These are phyloP conservation scores for Mesaphorura yosii DNA, from an alignment of 1,140 invertebrate species.

Conservation along the genomic window DNA sequence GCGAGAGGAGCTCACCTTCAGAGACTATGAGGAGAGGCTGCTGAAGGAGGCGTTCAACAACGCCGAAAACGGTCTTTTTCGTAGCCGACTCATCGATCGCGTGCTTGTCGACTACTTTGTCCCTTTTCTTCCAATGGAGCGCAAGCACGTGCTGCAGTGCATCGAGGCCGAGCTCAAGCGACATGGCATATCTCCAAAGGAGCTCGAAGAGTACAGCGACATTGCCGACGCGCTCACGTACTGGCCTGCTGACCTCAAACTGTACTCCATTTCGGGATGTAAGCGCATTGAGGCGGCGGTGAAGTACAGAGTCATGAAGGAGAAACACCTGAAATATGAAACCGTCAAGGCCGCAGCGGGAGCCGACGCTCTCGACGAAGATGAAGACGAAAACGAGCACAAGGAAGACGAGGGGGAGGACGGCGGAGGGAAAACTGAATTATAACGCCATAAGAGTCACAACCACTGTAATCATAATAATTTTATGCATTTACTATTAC, in stretches of 20 bases:
- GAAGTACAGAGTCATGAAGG: no score
- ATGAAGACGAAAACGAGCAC: no score
- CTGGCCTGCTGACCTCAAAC: slow-evolving; percentile 23
- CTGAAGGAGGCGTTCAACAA: slow-evolving; percentile 21
- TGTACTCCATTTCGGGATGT: slow-evolving; percentile 26
- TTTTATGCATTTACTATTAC: no score
- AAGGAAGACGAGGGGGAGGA: no score
- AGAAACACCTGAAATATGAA: no score
- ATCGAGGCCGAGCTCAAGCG: slow-evolving; percentile 14
- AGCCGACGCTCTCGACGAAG: no score
- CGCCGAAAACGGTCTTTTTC: slow-evolving; percentile 17
- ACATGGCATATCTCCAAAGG: neutral
- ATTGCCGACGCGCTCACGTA: slow-evolving; percentile 19
- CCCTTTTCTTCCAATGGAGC: slow-evolving; percentile 26
- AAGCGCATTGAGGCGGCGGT: slow-evolving; percentile 22
- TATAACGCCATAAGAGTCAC: no score
- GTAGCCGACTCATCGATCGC: slow-evolving; percentile 23
- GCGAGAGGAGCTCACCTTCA: slow-evolving; percentile 23
- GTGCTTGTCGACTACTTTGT: slow-evolving; percentile 22
- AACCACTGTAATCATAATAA: no score
- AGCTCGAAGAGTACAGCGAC: slow-evolving; percentile 7
- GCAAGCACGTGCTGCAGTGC: slow-evolving; percentile 22
- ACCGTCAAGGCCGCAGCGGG: no score
- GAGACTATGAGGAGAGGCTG: slow-evolving; percentile 21
- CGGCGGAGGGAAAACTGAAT: no score